These are phyloP conservation scores for Porites australiensis DNA, from an alignment of 64 coral and sea anemone species.

Conservation along the genomic window DNA sequence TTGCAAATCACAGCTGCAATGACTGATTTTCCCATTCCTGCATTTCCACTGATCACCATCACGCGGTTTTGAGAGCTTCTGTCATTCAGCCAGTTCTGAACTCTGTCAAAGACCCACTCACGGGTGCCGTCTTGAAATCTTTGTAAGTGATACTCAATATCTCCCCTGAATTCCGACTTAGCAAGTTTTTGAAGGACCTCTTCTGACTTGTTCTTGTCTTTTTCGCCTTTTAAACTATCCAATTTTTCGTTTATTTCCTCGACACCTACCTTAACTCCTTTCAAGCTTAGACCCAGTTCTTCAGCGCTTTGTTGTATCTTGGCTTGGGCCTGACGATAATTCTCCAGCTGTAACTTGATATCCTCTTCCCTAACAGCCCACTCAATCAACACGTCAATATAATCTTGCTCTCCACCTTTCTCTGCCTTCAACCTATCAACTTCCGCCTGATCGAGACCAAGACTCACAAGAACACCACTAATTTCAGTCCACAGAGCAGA, in stretches of 20 bases:
- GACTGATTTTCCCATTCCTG: not conserved
- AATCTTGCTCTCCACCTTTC: slow-evolving; percentile 1
- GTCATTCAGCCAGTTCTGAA: not conserved
- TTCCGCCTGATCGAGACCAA: slow-evolving; percentile 47
- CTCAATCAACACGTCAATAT: too few species aligned
- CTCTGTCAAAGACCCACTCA: slow-evolving; percentile 6
- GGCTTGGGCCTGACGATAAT: not conserved
- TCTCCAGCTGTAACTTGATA: not conserved
- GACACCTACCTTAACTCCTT: not conserved
- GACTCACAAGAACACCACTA: not conserved
- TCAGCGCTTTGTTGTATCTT: not conserved
- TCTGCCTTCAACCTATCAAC: slow-evolving; percentile 9
- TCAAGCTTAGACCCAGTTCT: too few species aligned
- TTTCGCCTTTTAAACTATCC: not conserved
- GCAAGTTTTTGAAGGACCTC: not conserved
- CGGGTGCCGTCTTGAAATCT: not conserved
- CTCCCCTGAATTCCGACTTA: not conserved
- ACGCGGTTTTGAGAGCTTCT: not conserved
- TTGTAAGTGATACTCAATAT: not conserved
- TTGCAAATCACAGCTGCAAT: too few species aligned
- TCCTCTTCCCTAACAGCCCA: not conserved
- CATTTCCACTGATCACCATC: slow-evolving; percentile 40
- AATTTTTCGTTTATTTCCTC: not conserved
- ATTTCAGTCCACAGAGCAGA: not conserved
- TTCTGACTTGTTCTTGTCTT: not conserved